Base-by-base conservation (phyloP, 2,888 invertebrate genomes). In the Ischnus inquisitorius region DNA sequence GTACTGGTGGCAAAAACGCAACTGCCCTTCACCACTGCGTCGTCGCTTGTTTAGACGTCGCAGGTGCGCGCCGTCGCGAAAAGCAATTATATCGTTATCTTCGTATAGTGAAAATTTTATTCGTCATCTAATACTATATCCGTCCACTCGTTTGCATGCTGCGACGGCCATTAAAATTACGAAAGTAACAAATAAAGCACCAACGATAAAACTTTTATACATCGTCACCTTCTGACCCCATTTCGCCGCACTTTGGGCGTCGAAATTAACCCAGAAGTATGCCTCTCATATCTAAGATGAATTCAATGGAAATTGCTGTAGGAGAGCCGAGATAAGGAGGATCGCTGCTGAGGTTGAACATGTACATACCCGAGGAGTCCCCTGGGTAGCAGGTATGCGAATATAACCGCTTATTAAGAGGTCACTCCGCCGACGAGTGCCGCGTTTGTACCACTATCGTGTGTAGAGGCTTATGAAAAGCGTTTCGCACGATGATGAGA, bases 361-460 rank as follows among this genome's bases (percentile, higher is more conserved):
- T 25, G 28, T 4, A 16, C 60, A 3, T 25, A n/a, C 28, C 25
- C 60, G 60, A 1, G 28, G 28, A 60, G 57, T 22, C 25, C 14
- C 57, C 22, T 57, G 8, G 25, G 57, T 57, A 57, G 19, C 25
- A 57, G 60, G 28, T 14, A 60, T 25, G 60, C 43, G 68, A 68
- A 54, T 81, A 28, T 81, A 77, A 81, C 62, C 60, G 72, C 72
- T 84, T 67, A 84, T 80, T 78, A 77, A 84, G 77, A 78, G 77
- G 77, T 82, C 82, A 78, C 78, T 80, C 54, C 68, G 65, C 64
- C 60, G 67, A 77, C 48, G 62, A 71, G 75, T 28, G 48, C 41
- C 14, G 41, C 57, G 39, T 16, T 25, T 19, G 28, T 16, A 43
- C 28, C 41, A 19, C 19, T 46, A 60, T 60, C 54, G 14, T 22